Percentiles rank a stretch among this genome's conserved stretches.
Evolutionary conservation across 2,113 vertebrate genomes (phyloP).

Genomic region (Gulo gulo): DNA sequence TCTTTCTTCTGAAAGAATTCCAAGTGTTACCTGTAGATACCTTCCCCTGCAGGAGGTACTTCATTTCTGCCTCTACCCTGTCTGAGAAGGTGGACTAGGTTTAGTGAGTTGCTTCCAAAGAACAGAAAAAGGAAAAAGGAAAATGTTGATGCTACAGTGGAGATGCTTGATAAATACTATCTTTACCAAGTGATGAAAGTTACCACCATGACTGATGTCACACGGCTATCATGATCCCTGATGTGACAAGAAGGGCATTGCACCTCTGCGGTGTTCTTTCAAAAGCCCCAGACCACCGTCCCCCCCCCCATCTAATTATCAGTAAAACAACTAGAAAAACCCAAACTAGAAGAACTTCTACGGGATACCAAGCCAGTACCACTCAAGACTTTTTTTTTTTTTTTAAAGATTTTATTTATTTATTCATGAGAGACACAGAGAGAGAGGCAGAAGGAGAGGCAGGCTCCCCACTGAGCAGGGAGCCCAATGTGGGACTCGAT

Average conservation of each 20-base stretch:
- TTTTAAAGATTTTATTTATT: no score
- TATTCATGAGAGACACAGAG: no score
- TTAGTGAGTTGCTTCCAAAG: slow-evolving; percentile 14
- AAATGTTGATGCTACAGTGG: neutral
- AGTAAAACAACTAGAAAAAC: neutral
- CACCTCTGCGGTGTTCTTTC: neutral
- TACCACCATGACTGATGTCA: neutral
- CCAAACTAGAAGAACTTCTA: neutral
- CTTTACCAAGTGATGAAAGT: neutral
- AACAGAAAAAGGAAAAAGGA: neutral
- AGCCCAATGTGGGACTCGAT: no score
- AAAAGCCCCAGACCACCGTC: neutral
- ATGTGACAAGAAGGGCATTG: neutral
- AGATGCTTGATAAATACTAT: neutral
- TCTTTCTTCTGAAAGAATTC: neutral
- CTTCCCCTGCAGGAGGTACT: neutral
- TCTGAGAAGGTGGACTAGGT: neutral
- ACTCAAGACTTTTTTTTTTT: neutral
- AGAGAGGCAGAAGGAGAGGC: no score
- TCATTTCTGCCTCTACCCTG: neutral
- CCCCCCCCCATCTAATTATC: neutral
- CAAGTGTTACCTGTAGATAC: neutral
- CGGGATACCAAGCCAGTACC: neutral
- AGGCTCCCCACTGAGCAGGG: no score
- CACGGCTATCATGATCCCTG: neutral